These are phyloP conservation scores for Fragum fragum DNA, from an alignment of 2,888 invertebrate genomes.

Conservation along the genomic window DNA sequence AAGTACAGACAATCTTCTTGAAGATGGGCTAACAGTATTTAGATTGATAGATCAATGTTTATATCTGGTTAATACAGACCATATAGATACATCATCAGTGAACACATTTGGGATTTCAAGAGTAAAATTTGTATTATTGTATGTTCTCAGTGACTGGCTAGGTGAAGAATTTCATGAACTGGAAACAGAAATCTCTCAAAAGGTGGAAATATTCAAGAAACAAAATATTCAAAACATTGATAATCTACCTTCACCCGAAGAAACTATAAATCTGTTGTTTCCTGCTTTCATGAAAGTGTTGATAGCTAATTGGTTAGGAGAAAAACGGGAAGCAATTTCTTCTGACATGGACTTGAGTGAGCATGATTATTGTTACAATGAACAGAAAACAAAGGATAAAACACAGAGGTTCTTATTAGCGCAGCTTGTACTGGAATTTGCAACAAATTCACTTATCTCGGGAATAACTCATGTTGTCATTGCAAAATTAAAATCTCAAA, in stretches of 20 bases:
- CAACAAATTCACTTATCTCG: slow-evolving; percentile 78
- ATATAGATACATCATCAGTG: slow-evolving; percentile 15
- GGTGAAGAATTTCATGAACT: slow-evolving; percentile 74
- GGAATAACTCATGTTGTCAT: slow-evolving; percentile 81
- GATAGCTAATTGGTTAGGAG: slow-evolving; percentile 72
- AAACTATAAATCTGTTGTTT: slow-evolving; percentile 73
- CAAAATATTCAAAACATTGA: slow-evolving; percentile 75
- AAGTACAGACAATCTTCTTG: slow-evolving; percentile 4
- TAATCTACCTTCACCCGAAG: slow-evolving; percentile 74
- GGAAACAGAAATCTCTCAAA: slow-evolving; percentile 62
- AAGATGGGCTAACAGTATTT: slow-evolving; percentile 51
- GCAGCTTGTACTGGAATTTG: slow-evolving; percentile 82
- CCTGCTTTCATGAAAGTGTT: slow-evolving; percentile 77
- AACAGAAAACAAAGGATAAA: not conserved
- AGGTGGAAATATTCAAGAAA: slow-evolving; percentile 75
- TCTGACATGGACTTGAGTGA: slow-evolving; percentile 27
- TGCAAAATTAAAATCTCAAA: slow-evolving; percentile 51
- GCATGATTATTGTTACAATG: slow-evolving; percentile 55
- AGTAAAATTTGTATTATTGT: slow-evolving; percentile 62
- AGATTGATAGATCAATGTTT: slow-evolving; percentile 59
- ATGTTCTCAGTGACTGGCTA: slow-evolving; percentile 75
- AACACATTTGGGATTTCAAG: slow-evolving; percentile 57
- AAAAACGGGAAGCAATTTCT: not conserved
- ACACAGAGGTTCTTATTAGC: slow-evolving; percentile 60
- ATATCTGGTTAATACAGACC: slow-evolving; percentile 28